These are phyloP conservation scores for Montipora capitata DNA, from an alignment of 92 coral and sea anemone genomes.

Conservation along the genomic window DNA sequence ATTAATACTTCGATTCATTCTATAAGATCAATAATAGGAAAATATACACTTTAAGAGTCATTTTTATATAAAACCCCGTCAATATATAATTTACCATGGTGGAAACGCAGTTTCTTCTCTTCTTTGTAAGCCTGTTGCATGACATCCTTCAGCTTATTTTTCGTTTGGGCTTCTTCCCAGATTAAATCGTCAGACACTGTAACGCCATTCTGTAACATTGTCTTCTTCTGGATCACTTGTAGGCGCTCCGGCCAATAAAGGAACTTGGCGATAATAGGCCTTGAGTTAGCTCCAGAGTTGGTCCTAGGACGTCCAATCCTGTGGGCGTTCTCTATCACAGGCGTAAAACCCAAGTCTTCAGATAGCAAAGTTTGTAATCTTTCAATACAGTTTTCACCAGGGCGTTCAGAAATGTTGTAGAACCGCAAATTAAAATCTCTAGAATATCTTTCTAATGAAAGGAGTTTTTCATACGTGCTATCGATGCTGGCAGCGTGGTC, in stretches of 20 bases:
- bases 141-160: conserved; percentile 5
- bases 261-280: conserved; percentile 34
- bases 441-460: conserved; percentile 31
- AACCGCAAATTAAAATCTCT: conserved; percentile 38
- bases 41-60: not conserved
- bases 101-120: conserved; percentile 46
- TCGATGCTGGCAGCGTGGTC: conserved; percentile 6
- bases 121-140: conserved; percentile 34
- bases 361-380: conserved; percentile 1
- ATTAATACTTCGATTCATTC: too few species aligned
- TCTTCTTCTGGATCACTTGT: conserved; percentile 7
- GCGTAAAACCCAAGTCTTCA: conserved; percentile 12
- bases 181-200: conserved; percentile 15
- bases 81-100: conserved; percentile 32
- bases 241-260: not conserved
- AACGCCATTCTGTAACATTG: conserved; percentile 19
- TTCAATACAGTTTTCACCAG: not conserved
- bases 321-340: conserved; percentile 37
- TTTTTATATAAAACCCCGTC: conserved; percentile 26
- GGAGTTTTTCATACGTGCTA: conserved; percentile 12
- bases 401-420: not conserved
- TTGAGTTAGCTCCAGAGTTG: conserved; percentile 8
- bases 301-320: conserved; percentile 18
- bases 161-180: conserved; percentile 13
- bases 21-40: not conserved